Base-by-base conservation (phyloP, 2,888 invertebrate species). In the Chalcis sispes region DNA sequence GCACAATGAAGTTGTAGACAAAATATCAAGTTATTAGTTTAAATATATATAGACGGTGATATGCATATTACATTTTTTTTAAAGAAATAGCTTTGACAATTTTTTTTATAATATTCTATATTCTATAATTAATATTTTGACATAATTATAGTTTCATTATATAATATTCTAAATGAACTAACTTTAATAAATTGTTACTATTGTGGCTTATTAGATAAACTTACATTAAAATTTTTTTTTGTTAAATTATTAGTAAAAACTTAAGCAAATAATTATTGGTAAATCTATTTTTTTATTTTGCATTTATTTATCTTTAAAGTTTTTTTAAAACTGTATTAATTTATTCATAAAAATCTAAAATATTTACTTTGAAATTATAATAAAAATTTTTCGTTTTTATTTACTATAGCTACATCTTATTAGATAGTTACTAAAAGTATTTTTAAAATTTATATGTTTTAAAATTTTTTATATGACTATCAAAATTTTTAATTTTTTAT, bases 31-130 rank as follows among this genome's bases (percentile, higher is more conserved):
- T 32, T 58, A 13, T 18, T 23, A 50, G 27, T 52, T 32, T 61
- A 54, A 32, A 23, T 32, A 48, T 48, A 29, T 32, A 48, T 48
- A 29, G n/a, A 32, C 4, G 59, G 50, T 59, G 59, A 73, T 73
- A 66, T 73, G 73, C 61, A 40, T 66, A n/a, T 66, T 58, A 23
- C 59, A 42, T 66, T 59, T 52, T 40, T 40, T 73, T 59, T n/a
- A 52, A 42, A 50, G 10, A 50, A 66, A 66, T 52, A 27, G 32
- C 27, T 65, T 72, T 13, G 15, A 48, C 46, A 56, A 40, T 62
- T 32, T 27, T 25, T 61, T 36, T 62, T 7, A 36, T 4, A 46
- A 50, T 69, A 32, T 59, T 25, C 52, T n/a, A n/a, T n/a, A n/a
- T n/a, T n/a, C n/a, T n/a, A 52, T 52, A 36, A 29, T 69, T n/a